A percentile compares a stretch with the other conserved stretches of the same genome.
phyloP scores from a whole-genome alignment of 2,113 vertebrate species.

The Callipepla californica region DNA sequence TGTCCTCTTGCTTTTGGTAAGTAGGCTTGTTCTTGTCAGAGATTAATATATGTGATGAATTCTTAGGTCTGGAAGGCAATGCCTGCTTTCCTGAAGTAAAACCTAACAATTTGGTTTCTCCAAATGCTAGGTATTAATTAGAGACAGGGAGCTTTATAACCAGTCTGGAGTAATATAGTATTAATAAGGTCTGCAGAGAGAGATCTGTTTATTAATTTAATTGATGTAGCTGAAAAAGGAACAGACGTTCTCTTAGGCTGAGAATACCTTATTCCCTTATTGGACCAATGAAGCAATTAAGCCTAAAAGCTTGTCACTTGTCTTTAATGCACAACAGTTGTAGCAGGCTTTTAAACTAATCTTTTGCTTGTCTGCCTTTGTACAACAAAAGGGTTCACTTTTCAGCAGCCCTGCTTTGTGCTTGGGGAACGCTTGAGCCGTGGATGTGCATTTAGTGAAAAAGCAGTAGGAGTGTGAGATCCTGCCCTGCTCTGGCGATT shows the following conservation, averaged over 20 bases:
- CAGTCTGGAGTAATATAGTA: background rate
- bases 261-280: background rate
- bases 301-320: slow-evolving; percentile 39
- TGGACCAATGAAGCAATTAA: slow-evolving; percentile 43
- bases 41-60: background rate
- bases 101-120: background rate
- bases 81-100: background rate
- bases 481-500: background rate
- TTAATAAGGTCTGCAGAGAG: background rate
- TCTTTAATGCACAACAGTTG: background rate
- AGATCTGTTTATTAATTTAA: background rate
- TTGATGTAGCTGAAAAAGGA: slow-evolving; percentile 23
- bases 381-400: background rate
- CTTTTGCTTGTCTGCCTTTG: slow-evolving; percentile 22
- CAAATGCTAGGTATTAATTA: background rate
- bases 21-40: background rate
- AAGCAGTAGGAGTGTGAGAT: background rate
- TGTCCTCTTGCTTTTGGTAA: background rate
- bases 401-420: background rate
- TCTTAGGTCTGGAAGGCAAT: background rate
- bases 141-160: background rate
- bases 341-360: slow-evolving; percentile 40
- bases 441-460: background rate
- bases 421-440: fast-evolving
- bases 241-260: background rate